Percentiles rank a stretch among this genome's conserved stretches.
Evolutionary conservation across 2,113 vertebrate species (phyloP).

Genomic region (Bos taurus): DNA sequence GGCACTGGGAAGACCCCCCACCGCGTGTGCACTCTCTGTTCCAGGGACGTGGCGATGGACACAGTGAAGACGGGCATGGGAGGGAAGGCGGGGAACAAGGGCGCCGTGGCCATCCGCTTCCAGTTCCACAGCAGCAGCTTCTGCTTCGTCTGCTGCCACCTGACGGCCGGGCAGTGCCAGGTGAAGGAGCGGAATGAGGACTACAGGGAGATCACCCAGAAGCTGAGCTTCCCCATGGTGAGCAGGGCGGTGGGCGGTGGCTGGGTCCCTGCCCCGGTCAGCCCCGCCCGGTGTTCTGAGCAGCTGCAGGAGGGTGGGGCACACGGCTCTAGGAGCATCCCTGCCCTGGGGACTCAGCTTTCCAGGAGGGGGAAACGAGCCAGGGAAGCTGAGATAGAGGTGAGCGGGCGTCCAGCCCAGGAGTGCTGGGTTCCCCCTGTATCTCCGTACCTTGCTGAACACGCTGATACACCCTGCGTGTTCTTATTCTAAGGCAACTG

Average conservation of each 20-base stretch:
- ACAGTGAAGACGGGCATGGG: slow-evolving; percentile 88
- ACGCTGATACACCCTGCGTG: rapidly evolving
- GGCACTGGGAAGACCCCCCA: not conserved
- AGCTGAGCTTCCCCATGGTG: slow-evolving; percentile 85
- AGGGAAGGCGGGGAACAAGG: slow-evolving; percentile 87
- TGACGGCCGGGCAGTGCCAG: slow-evolving; percentile 86
- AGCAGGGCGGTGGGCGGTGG: not conserved
- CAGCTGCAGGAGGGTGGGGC: not conserved
- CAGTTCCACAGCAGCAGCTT: slow-evolving; percentile 85
- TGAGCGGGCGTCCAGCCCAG: rapidly evolving
- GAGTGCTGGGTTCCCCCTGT: rapidly evolving
- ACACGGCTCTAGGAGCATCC: too few species aligned
- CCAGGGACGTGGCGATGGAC: slow-evolving; percentile 85
- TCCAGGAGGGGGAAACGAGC: rapidly evolving
- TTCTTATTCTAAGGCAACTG: not conserved
- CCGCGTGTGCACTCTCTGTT: not conserved
- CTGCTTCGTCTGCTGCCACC: slow-evolving; percentile 86
- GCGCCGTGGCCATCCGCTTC: slow-evolving; percentile 85
- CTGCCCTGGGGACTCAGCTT: rapidly evolving
- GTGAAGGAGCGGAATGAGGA: slow-evolving; percentile 87
- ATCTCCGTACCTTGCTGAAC: rapidly evolving
- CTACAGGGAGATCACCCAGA: slow-evolving; percentile 87
- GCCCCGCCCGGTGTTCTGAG: rapidly evolving
- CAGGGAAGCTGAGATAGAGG: rapidly evolving
- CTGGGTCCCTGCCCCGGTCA: rapidly evolving